Conservation (phyloP, 2,113 vertebrate species). For the Xenotilapia longispinis region DNA sequence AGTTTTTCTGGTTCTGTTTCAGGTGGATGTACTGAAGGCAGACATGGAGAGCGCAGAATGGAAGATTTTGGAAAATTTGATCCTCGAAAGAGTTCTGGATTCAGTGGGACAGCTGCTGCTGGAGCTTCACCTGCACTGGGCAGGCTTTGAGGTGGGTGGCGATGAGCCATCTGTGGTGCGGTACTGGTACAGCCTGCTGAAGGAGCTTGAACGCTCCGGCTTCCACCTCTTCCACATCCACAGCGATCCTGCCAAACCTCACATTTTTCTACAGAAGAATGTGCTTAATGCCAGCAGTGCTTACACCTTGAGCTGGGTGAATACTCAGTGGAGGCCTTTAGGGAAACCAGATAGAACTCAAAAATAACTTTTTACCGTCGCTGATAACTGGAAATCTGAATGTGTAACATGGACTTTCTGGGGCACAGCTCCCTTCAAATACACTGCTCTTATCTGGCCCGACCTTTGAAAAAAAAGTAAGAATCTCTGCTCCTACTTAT, state of each 20-base stretch:
- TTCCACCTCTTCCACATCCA: slow-evolving; percentile 86
- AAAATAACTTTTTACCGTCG: not conserved
- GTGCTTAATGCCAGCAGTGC: slow-evolving; percentile 86
- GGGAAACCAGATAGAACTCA: not conserved
- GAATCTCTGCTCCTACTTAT: not conserved
- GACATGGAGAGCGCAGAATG: slow-evolving; percentile 95
- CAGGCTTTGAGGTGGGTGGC: slow-evolving; percentile 91
- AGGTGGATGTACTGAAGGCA: slow-evolving; percentile 91
- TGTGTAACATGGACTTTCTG: not conserved
- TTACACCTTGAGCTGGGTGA: slow-evolving; percentile 90
- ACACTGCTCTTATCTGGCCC: not conserved
- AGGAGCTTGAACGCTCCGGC: slow-evolving; percentile 81
- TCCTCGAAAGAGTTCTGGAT: slow-evolving; percentile 84
- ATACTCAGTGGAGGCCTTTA: slow-evolving; percentile 77
- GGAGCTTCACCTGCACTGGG: slow-evolving; percentile 92
- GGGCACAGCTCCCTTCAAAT: not conserved
- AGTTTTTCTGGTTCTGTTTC: not conserved
- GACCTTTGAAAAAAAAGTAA: not conserved
- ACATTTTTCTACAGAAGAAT: slow-evolving; percentile 83
- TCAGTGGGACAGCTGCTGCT: slow-evolving; percentile 88
- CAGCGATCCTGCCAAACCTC: slow-evolving; percentile 80
- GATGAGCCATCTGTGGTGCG: slow-evolving; percentile 84
- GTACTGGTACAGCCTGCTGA: slow-evolving; percentile 94
- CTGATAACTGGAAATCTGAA: not conserved
- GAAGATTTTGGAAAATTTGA: slow-evolving; percentile 94